Evolutionary conservation across 2,113 vertebrate genomes (phyloP).

Genomic region (Neotragus pygmaeus): DNA sequence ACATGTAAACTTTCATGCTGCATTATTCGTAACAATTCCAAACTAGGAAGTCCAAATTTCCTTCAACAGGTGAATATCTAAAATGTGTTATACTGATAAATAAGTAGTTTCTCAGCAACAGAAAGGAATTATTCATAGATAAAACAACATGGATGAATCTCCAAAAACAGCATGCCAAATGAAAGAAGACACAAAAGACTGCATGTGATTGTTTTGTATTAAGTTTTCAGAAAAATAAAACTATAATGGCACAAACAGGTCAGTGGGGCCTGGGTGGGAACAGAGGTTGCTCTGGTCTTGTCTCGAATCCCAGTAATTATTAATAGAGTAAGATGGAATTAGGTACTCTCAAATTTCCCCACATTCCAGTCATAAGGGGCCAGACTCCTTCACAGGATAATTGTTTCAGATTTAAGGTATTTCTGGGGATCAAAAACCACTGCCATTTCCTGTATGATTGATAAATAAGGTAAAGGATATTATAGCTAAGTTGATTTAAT

Average conservation of each 20-base stretch:
- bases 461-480: neutral
- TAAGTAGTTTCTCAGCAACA: neutral
- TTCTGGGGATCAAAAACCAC: neutral
- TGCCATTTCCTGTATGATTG: neutral
- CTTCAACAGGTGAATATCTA: neutral
- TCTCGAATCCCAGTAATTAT: neutral
- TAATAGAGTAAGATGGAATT: neutral
- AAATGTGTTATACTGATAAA: neutral
- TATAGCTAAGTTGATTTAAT: neutral
- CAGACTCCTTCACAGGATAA: neutral
- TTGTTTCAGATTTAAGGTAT: neutral
- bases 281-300: neutral
- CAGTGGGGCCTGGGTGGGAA: neutral
- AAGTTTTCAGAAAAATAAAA: neutral
- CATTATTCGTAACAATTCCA: neutral
- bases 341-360: neutral
- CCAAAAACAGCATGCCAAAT: neutral
- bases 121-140: neutral
- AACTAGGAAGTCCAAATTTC: neutral
- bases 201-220: neutral
- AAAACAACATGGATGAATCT: neutral
- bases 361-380: neutral
- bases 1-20: neutral
- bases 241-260: neutral
- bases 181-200: neutral